Evolutionary conservation across 2,797 vertebrate genomes (phyloP), one percentile per base, ranked within the genome.

Genomic region (Cynopterus sphinx): DNA sequence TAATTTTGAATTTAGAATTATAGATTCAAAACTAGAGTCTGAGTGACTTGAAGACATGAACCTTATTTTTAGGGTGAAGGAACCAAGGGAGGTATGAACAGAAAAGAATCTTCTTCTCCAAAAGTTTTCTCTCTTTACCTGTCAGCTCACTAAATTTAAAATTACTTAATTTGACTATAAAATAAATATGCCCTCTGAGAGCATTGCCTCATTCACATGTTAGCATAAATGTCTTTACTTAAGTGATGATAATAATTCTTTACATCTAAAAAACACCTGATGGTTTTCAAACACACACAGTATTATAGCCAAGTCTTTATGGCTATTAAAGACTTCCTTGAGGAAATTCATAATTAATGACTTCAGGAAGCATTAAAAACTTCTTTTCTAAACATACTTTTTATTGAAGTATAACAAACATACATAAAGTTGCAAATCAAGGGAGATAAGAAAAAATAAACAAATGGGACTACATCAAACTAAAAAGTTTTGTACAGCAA

Each of bases 131-230:
- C 28, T 22, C 9, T 24, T 31, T 21, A 11, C 0, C 3, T 67
- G 53, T 88, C 53, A 17, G 22, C 11, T 59, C 15, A 61, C 5
- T 53, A 49, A 71, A 89, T 90, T 90, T 28, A 75, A 77, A 95
- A 63, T 73, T 84, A 51, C 8, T 22, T 33, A 85, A 61, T 83
- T 51, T 87, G 61, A 89, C 46, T 71, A 41, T 75, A 95, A 94
- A 92, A 59, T 90, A 86, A 84, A 86, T 90, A 94, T 94, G n/a
- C 22, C 26, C 19, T 59, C 75, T 74, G 57, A 65, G 39, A 92
- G 26, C 22, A 24, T 87, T 87, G 85, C 43, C 21, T 92, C 71
- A 87, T 63, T 86, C 9, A 39, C 28, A 28, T 92, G 53, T 83
- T 91, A 67, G 41, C 82, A 90, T 9, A 41, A 33, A 81, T 85